phyloP scores from a whole-genome alignment of 1,140 invertebrate species.

The Bombus haemorrhoidalis region DNA sequence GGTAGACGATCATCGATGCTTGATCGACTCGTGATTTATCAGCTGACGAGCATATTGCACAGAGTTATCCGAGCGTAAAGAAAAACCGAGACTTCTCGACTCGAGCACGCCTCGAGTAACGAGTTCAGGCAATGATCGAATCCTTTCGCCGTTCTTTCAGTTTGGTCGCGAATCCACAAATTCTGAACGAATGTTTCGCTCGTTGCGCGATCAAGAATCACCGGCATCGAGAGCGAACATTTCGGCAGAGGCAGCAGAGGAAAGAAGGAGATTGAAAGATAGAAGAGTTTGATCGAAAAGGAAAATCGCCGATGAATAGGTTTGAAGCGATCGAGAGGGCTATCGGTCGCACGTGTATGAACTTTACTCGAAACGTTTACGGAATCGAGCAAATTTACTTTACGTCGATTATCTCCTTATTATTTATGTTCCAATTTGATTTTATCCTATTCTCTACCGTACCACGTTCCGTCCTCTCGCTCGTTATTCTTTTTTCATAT shows the following conservation, averaged over 20 bases:
- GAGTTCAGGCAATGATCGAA: not conserved
- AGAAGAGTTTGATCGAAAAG: not conserved
- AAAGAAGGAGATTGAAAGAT: no score
- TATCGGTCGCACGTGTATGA: constrained; percentile 10
- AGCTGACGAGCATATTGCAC: not conserved
- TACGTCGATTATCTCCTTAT: not conserved
- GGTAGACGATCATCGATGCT: no score
- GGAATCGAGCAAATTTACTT: not conserved
- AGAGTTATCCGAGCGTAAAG: not conserved
- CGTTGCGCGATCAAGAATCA: not conserved
- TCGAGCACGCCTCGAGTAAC: not conserved
- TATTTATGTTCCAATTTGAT: not conserved
- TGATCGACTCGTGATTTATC: not conserved
- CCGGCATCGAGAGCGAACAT: no score
- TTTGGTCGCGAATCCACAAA: not conserved
- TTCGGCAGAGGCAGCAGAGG: no score
- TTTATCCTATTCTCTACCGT: not conserved
- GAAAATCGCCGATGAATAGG: not conserved
- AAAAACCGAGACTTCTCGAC: not conserved
- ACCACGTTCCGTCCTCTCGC: not conserved
- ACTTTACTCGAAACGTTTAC: not conserved
- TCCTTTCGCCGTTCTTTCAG: not conserved
- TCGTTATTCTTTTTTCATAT: not conserved
- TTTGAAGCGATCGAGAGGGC: constrained; percentile 17
- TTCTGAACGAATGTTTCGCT: not conserved